Percentiles rank a stretch among this genome's conserved stretches.
These are phyloP conservation scores for Danionella cerebrum DNA, from an alignment of 2,113 vertebrate species.

Conservation along the genomic window DNA sequence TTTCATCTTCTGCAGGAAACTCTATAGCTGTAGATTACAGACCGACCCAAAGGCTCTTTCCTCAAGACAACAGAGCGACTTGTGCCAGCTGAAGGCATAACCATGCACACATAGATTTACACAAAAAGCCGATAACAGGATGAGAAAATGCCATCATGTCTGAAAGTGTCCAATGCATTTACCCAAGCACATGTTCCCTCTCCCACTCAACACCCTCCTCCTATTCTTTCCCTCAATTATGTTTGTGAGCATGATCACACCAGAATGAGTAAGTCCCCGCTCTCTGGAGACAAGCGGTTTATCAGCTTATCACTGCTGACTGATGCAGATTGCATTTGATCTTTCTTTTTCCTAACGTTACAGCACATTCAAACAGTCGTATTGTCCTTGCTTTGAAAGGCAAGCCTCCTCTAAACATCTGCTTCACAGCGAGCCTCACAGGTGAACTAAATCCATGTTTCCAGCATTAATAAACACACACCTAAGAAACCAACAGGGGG, in stretches of 20 bases:
- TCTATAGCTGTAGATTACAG: constrained; percentile 18
- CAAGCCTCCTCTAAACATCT: constrained; percentile 4
- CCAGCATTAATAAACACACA: not conserved
- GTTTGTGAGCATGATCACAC: not conserved
- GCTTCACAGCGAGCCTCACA: not conserved
- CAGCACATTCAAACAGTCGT: not conserved
- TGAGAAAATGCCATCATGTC: not conserved
- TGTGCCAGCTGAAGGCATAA: not conserved
- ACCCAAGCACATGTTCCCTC: not conserved
- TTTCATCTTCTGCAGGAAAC: constrained; percentile 31
- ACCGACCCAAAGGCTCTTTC: constrained; percentile 15
- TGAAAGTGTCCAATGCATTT: not conserved
- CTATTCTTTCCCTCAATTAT: not conserved
- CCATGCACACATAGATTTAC: not conserved
- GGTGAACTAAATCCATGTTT: not conserved
- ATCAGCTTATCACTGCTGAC: constrained; percentile 13
- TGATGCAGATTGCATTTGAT: not conserved
- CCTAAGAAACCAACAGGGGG: not conserved
- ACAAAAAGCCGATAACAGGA: not conserved
- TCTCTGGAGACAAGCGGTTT: not conserved
- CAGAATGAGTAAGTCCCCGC: not conserved
- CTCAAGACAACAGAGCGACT: not conserved
- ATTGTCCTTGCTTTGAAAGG: not conserved
- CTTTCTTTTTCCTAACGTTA: not conserved
- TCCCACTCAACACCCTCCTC: constrained; percentile 9